Evolutionary conservation across 2,113 vertebrate species (phyloP), one percentile per base, ranked within the genome.

Genomic region (Tachuris rubrigastra): DNA sequence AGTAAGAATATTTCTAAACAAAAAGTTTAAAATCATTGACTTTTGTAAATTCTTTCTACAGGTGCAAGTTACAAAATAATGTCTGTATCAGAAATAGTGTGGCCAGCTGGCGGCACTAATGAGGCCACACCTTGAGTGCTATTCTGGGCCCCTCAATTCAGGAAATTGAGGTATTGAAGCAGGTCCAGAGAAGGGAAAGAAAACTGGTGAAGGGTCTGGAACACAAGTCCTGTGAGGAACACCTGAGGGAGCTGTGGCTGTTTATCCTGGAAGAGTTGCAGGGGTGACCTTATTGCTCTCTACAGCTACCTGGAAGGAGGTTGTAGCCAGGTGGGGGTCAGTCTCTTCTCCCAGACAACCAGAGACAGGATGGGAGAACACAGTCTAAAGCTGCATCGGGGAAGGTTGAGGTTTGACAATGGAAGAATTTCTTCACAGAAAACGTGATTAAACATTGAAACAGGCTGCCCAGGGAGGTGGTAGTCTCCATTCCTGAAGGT

Each of bases 161-260:
- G 12, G 12, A 50, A 50, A 33, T 4, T 13, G 42, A 37, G 14
- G 6, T 8, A 8, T 35, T 10, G 4, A 24, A 58, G 7, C 0
- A 0, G 28, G 12, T 42, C 25, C 21, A 58, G 31, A 66, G 18
- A 50, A 58, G 25, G 21, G 17, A 17, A 50, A 15, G 7, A 42
- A 15, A 65, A 7, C 8, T 15, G 75, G 17, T 22, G 17, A 35
- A 31, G 14, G 37, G 7, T 58, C 27, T 42, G 42, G 35, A 66
- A 17, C 27, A 50, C 12, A 58, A 42, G 2, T 28, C 7, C 42
- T 33, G 6, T 23, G 13, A 66, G 35, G 17, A 23, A 22, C 5
- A 33, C 14, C 35, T 56, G 37, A 37, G 22, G 53, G 21, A 50
- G 37, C 13, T 67, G 46, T 8, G 12, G 12, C 1, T 67, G 12